phyloP scores from a whole-genome alignment of 2,797 vertebrate genomes.

The Eulemur mongoz region DNA sequence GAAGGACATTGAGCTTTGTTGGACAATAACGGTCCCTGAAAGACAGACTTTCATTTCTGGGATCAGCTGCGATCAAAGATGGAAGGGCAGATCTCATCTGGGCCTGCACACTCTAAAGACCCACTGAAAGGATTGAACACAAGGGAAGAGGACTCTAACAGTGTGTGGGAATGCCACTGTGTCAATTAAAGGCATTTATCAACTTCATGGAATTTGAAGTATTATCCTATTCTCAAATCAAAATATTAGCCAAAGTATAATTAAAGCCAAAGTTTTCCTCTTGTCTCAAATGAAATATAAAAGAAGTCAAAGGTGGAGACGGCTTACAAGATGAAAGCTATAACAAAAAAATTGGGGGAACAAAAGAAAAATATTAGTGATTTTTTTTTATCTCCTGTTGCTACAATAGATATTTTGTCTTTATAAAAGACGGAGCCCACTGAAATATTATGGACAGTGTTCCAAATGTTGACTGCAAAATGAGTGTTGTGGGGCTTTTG shows the following conservation, averaged over 20 bases:
- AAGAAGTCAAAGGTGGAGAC: constrained; percentile 35
- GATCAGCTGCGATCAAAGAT: constrained; percentile 64
- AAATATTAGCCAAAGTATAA: constrained; percentile 4
- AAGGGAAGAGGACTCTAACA: background rate
- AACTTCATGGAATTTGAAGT: background rate
- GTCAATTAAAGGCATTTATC: background rate
- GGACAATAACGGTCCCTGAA: constrained; percentile 40
- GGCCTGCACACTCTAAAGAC: constrained; percentile 13
- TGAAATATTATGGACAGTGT: background rate
- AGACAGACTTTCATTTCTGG: constrained; percentile 62
- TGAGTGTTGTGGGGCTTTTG: background rate
- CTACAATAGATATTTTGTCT: constrained; percentile 27
- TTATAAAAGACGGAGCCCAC: background rate
- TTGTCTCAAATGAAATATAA: constrained; percentile 35
- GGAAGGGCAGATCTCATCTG: background rate
- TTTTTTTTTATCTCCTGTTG: background rate
- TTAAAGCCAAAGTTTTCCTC: background rate
- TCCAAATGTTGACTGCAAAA: background rate
- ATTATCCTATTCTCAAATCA: constrained; percentile 22
- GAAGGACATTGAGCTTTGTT: constrained; percentile 39
- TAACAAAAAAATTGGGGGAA: constrained; percentile 7
- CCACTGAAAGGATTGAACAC: background rate
- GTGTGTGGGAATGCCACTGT: background rate
- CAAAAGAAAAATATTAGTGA: constrained; percentile 6
- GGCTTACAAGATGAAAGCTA: background rate